These are phyloP conservation scores for Scaptodrosophila lebanonensis DNA, from an alignment of 1,140 invertebrate species.

Conservation along the genomic window DNA sequence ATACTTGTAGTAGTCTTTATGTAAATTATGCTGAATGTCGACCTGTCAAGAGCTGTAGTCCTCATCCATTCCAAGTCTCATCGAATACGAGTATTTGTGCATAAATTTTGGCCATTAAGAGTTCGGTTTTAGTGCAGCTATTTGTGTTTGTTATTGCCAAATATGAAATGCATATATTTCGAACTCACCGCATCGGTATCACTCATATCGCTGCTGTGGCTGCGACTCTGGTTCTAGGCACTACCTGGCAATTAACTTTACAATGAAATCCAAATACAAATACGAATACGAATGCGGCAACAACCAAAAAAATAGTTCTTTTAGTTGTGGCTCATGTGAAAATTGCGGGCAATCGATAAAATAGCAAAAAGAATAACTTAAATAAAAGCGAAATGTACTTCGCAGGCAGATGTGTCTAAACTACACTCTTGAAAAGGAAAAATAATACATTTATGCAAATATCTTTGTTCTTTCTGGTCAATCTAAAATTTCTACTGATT, in stretches of 20 bases:
- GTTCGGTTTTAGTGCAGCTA: constrained; percentile 12
- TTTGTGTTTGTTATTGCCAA: constrained; percentile 2
- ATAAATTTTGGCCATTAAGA: constrained; percentile 34
- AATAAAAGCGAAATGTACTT: background rate
- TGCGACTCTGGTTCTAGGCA: constrained; percentile 32
- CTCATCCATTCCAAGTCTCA: constrained; percentile 27
- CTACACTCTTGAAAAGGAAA: background rate
- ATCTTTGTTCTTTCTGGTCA: too few species aligned
- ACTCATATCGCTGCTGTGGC: constrained; percentile 44
- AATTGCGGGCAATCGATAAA: constrained; percentile 52
- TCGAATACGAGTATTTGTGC: constrained; percentile 18
- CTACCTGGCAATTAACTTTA: constrained; percentile 52
- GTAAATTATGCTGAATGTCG: constrained; percentile 25
- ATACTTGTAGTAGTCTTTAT: constrained; percentile 27
- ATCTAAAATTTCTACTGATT: too few species aligned
- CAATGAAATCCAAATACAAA: too few species aligned
- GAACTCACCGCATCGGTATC: constrained; percentile 72
- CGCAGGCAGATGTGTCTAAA: too few species aligned
- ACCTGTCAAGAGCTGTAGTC: constrained; percentile 22
- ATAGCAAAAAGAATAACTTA: constrained; percentile 32
- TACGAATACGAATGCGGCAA: constrained; percentile 10
- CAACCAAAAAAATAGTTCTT: constrained; percentile 29
- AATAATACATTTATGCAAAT: too few species aligned
- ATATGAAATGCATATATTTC: background rate
- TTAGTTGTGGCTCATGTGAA: constrained; percentile 26